These are phyloP conservation scores for Cyprinodon brontotheroides DNA, from an alignment of 2,113 vertebrate species.

Conservation along the genomic window DNA sequence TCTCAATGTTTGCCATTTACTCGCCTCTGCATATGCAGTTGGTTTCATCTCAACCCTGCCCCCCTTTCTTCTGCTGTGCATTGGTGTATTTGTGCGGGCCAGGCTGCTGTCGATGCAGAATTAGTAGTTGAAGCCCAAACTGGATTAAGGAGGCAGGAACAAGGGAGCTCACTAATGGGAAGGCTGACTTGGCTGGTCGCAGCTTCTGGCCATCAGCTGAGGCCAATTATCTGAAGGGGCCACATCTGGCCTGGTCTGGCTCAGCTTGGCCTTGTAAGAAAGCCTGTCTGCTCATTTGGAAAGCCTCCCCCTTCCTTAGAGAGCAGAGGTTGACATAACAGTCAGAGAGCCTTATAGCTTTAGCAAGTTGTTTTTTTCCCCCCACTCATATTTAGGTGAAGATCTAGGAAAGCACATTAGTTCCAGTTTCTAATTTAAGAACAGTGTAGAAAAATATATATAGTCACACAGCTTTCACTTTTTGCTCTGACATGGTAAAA, in stretches of 20 bases:
- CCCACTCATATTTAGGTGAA: background rate
- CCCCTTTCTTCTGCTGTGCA: constrained; percentile 16
- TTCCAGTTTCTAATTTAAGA: background rate
- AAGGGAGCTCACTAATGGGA: constrained; percentile 53
- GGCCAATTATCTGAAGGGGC: constrained; percentile 57
- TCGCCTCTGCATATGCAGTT: constrained; percentile 21
- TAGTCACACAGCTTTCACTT: background rate
- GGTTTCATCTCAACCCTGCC: constrained; percentile 28
- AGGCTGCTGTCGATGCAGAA: constrained; percentile 49
- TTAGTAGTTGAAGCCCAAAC: constrained; percentile 63
- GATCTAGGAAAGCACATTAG: background rate
- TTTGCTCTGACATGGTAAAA: background rate
- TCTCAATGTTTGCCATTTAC: constrained; percentile 20
- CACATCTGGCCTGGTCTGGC: constrained; percentile 56
- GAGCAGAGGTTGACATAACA: background rate
- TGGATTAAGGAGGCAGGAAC: constrained; percentile 60
- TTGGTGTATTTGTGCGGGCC: background rate
- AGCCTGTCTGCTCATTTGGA: constrained; percentile 26
- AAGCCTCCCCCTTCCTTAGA: background rate
- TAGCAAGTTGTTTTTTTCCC: background rate
- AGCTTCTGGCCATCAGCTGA: constrained; percentile 66
- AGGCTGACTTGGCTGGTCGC: constrained; percentile 37
- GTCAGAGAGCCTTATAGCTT: background rate
- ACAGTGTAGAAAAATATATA: no score
- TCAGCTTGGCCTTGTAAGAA: constrained; percentile 14